Percentiles rank a stretch among this genome's conserved stretches.
These are phyloP conservation scores for Crotophaga sulcirostris DNA, from an alignment of 2,113 vertebrate genomes.

Conservation along the genomic window DNA sequence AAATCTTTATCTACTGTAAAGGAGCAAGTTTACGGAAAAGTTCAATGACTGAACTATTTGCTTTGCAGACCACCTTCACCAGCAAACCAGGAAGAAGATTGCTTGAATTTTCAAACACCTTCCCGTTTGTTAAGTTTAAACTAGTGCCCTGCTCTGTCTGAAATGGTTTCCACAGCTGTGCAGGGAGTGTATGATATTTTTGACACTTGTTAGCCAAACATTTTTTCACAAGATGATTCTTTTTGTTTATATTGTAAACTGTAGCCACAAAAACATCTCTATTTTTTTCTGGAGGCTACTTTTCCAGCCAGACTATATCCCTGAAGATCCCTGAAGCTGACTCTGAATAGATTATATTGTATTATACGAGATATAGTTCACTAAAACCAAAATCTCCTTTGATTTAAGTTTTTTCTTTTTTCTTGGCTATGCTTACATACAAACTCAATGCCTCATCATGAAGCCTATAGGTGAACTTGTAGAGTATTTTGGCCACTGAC, in stretches of 20 bases:
- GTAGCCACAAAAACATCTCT: background rate
- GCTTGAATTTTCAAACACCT: background rate
- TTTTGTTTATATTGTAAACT: background rate
- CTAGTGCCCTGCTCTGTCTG: background rate
- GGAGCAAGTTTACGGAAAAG: background rate
- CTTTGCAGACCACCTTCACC: background rate
- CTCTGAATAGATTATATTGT: background rate
- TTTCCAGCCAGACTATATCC: background rate
- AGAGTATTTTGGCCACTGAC: background rate
- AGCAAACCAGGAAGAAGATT: background rate
- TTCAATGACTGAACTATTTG: background rate
- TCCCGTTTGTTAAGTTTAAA: background rate
- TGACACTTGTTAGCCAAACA: background rate
- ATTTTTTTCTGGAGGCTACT: background rate
- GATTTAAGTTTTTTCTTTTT: background rate
- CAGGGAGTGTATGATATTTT: background rate
- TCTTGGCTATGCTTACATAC: background rate
- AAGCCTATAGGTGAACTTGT: background rate
- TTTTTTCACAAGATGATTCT: background rate
- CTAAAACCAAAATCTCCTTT: background rate
- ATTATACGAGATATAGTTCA: background rate
- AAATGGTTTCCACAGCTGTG: background rate
- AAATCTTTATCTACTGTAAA: background rate
- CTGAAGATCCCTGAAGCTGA: background rate
- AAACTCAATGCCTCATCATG: background rate